phyloP scores from a whole-genome alignment of 1,140 invertebrate genomes.

The Nasonia giraulti region DNA sequence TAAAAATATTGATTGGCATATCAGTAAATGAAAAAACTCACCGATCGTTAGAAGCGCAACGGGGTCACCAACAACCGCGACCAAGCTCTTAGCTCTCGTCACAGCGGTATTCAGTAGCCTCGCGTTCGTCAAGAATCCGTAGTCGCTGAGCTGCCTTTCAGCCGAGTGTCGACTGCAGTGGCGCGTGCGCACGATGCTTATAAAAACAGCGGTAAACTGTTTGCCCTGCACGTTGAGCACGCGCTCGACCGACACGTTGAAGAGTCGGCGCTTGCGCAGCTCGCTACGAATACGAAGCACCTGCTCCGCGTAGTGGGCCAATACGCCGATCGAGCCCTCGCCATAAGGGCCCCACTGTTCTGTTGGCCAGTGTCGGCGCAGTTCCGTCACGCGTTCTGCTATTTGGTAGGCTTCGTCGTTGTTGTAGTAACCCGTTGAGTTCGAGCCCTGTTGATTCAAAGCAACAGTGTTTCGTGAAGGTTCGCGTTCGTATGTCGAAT shows the following conservation, averaged over 20 bases:
- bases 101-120: conserved; percentile 91
- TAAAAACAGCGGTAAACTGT: conserved; percentile 89
- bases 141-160: conserved; percentile 80
- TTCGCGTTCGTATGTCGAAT: background rate
- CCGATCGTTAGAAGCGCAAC: conserved; percentile 89
- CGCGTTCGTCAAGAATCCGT: conserved; percentile 90
- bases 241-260: conserved; percentile 87
- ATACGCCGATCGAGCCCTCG: conserved; percentile 87
- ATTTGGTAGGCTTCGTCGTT: conserved; percentile 89
- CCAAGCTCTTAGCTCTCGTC: conserved; percentile 89
- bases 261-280: conserved; percentile 83
- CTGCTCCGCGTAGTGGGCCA: conserved; percentile 91
- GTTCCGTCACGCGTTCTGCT: conserved; percentile 81
- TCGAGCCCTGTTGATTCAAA: conserved; percentile 76
- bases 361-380: conserved; percentile 83
- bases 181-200: conserved; percentile 88
- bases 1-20: background rate
- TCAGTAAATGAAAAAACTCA: conserved; percentile 20
- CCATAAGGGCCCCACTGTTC: conserved; percentile 82
- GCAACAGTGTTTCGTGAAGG: background rate
- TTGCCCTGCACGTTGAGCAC: conserved; percentile 93
- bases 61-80: conserved; percentile 91
- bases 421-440: conserved; percentile 91
- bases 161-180: conserved; percentile 78
- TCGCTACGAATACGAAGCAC: conserved; percentile 85